Conservation (phyloP, 92 coral and sea anemone species). For the Zoanthus solanderi region DNA sequence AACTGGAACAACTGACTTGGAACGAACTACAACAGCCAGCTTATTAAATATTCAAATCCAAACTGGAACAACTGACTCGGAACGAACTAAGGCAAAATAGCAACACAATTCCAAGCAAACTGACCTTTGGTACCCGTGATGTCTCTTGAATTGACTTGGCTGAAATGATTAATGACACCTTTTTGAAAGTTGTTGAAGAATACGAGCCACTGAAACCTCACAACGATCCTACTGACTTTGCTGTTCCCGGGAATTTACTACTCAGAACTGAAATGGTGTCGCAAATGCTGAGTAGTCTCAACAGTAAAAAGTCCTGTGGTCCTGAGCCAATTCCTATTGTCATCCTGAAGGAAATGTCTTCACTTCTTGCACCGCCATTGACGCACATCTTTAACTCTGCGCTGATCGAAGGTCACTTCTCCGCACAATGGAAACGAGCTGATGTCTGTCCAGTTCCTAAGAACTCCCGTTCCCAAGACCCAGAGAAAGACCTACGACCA, state of each 20-base stretch:
- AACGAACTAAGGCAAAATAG: background rate
- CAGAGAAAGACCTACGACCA: conserved; percentile 47
- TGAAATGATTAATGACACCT: conserved; percentile 6
- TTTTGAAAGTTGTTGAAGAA: conserved; percentile 47
- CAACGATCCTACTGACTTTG: conserved; percentile 33
- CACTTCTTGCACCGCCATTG: conserved; percentile 40
- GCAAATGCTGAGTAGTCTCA: conserved; percentile 37
- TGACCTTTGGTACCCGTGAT: conserved; percentile 24
- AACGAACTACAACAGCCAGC: conserved; percentile 1
- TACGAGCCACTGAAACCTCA: conserved; percentile 27
- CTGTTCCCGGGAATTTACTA: conserved; percentile 27
- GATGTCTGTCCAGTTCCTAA: conserved; percentile 47
- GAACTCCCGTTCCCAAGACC: conserved; percentile 31
- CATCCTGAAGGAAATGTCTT: conserved; percentile 52
- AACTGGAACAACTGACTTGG: conserved; percentile 1
- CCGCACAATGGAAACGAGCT: conserved; percentile 43
- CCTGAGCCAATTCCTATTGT: conserved; percentile 54
- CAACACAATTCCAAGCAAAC: background rate
- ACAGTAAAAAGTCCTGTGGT: conserved; percentile 39
- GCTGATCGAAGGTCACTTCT: conserved; percentile 47
- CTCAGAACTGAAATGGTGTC: conserved; percentile 26
- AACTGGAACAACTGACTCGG: background rate
- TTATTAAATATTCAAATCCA: background rate
- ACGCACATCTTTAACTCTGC: conserved; percentile 51
- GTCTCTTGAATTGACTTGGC: background rate